Percentiles rank a stretch among this genome's conserved stretches.
phyloP scores from a whole-genome alignment of 2,888 invertebrate genomes.

The Epinotia brunnichana region DNA sequence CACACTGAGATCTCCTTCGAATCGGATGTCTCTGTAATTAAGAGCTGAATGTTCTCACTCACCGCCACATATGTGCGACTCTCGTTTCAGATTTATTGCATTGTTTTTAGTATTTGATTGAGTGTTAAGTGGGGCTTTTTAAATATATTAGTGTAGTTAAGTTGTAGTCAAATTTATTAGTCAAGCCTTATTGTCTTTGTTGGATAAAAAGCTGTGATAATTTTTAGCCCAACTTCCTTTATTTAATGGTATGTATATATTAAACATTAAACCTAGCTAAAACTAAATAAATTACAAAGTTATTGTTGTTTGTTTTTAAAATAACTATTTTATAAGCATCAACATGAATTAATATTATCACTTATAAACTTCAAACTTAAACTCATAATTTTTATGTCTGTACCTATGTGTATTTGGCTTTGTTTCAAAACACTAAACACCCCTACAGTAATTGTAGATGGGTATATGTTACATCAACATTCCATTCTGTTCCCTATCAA shows the following conservation, averaged over 20 bases:
- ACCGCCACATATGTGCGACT: slow-evolving; percentile 67
- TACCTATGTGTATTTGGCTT: background rate
- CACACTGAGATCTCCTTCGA: slow-evolving; percentile 65
- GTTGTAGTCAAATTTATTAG: slow-evolving; percentile 31
- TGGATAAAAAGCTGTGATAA: background rate
- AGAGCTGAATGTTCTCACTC: slow-evolving; percentile 64
- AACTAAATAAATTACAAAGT: too few species aligned
- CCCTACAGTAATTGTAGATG: slow-evolving; percentile 5
- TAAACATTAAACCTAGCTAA: too few species aligned
- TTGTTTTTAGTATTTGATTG: slow-evolving; percentile 54
- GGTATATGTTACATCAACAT: slow-evolving; percentile 26
- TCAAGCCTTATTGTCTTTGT: slow-evolving; percentile 22
- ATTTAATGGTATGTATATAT: too few species aligned
- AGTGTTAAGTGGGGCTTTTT: slow-evolving; percentile 42
- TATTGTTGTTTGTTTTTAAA: too few species aligned
- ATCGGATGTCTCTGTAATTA: slow-evolving; percentile 73
- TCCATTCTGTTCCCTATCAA: slow-evolving; percentile 33
- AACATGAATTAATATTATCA: background rate
- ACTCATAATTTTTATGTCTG: background rate
- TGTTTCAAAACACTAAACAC: slow-evolving; percentile 9
- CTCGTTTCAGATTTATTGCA: slow-evolving; percentile 71
- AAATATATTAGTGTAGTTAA: slow-evolving; percentile 32
- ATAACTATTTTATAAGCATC: background rate
- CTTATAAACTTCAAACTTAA: background rate
- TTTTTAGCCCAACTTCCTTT: background rate